Percentiles rank a stretch among this genome's conserved stretches.
phyloP scores from a whole-genome alignment of 2,888 invertebrate species.

The Cacoxenus indagator region DNA sequence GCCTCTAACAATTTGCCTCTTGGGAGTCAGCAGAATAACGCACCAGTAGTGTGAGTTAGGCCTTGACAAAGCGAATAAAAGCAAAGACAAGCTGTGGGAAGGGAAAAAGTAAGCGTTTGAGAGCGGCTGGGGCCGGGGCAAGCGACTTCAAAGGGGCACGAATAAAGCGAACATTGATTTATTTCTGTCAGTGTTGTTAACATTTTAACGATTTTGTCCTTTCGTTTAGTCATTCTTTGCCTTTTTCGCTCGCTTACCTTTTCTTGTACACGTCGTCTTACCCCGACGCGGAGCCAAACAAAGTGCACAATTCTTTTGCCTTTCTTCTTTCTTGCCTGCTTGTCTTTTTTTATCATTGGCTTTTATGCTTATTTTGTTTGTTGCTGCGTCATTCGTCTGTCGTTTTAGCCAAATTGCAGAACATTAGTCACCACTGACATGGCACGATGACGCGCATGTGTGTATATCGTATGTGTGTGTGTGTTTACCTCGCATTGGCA shows the following conservation, averaged over 20 bases:
- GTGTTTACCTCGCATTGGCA: too few species aligned
- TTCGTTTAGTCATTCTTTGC: slow-evolving; percentile 46
- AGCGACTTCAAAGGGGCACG: slow-evolving; percentile 59
- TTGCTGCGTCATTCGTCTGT: slow-evolving; percentile 55
- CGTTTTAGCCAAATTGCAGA: slow-evolving; percentile 61
- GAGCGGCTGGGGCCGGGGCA: background rate
- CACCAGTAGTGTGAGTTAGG: background rate
- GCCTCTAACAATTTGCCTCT: slow-evolving; percentile 23
- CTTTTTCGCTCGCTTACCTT: background rate
- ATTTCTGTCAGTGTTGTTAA: slow-evolving; percentile 61
- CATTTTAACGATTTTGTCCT: slow-evolving; percentile 65
- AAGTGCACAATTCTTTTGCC: too few species aligned
- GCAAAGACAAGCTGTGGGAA: slow-evolving; percentile 38
- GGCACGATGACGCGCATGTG: slow-evolving; percentile 36
- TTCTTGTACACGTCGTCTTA: background rate
- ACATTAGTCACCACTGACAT: slow-evolving; percentile 64
- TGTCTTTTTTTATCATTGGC: background rate
- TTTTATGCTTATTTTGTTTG: slow-evolving; percentile 14
- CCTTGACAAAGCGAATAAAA: background rate
- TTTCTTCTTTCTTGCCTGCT: too few species aligned
- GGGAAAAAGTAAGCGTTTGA: slow-evolving; percentile 30
- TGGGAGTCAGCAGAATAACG: slow-evolving; percentile 30
- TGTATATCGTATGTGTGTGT: too few species aligned
- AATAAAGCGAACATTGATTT: slow-evolving; percentile 62
- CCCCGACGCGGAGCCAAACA: too few species aligned